Evolutionary conservation across 2,113 vertebrate species (phyloP).

Genomic region (Hypocryptadius cinnamomeus): DNA sequence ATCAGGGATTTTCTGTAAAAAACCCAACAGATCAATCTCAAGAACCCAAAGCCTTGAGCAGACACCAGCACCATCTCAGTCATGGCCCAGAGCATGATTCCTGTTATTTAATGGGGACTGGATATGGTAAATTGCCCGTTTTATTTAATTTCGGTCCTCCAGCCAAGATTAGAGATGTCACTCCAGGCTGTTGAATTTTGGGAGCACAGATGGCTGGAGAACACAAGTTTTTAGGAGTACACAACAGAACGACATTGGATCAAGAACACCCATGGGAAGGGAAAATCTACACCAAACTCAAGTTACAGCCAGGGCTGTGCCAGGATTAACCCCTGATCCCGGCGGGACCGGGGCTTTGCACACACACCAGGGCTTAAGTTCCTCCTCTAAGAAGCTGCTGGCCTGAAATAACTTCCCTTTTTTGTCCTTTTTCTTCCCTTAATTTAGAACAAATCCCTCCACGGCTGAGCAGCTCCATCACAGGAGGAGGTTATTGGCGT

Average conservation of each 20-base stretch:
- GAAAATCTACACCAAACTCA: fast-evolving
- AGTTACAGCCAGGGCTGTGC: neutral
- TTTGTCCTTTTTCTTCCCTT: neutral
- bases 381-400: neutral
- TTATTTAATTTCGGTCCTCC: neutral
- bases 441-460: neutral
- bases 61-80: fast-evolving
- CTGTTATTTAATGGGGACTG: fast-evolving
- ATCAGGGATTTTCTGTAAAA: neutral
- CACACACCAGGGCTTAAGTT: neutral
- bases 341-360: neutral
- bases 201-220: neutral
- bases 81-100: fast-evolving
- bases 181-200: neutral
- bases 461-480: neutral
- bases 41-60: neutral
- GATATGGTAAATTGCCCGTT: fast-evolving
- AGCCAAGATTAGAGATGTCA: fast-evolving
- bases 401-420: neutral
- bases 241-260: fast-evolving
- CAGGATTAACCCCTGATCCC: neutral
- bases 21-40: fast-evolving
- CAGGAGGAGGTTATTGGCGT: neutral
- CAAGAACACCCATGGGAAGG: neutral
- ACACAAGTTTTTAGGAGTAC: neutral